phyloP scores from a whole-genome alignment of 2,113 vertebrate species.

The Seriola aureovittata region DNA sequence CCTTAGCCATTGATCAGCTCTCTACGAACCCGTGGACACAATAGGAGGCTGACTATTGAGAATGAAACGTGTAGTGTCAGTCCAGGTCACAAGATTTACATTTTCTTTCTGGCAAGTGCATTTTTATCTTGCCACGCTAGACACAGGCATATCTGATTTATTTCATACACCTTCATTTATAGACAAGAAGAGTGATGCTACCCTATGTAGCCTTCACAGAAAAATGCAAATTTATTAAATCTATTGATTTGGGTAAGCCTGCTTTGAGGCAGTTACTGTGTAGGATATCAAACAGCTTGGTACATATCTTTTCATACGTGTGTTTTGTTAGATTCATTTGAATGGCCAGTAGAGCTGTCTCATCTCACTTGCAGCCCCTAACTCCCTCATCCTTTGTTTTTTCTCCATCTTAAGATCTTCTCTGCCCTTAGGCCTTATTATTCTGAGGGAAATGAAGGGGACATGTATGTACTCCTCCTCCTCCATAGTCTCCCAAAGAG shows the following conservation, averaged over 20 bases:
- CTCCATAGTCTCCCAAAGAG: conserved; percentile 51
- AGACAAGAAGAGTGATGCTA: background rate
- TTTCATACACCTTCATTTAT: background rate
- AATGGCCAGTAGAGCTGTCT: background rate
- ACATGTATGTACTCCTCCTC: conserved; percentile 52
- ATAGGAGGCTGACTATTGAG: conserved; percentile 25
- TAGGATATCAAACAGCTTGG: background rate
- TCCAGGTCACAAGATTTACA: conserved; percentile 60
- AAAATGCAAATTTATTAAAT: conserved; percentile 19
- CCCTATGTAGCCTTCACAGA: background rate
- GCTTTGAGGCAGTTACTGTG: background rate
- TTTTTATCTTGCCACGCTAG: conserved; percentile 17
- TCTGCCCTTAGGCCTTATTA: conserved; percentile 61
- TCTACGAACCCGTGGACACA: conserved; percentile 60
- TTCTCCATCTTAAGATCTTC: conserved; percentile 26
- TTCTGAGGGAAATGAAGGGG: conserved; percentile 51
- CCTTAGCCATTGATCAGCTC: conserved; percentile 69
- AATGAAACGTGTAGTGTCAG: conserved; percentile 55
- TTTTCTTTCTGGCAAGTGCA: conserved; percentile 46
- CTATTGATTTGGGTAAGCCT: conserved; percentile 14
- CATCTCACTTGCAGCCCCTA: background rate
- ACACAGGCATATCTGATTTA: background rate
- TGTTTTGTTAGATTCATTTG: conserved; percentile 10
- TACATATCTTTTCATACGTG: background rate
- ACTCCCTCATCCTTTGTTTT: conserved; percentile 8